Percentiles rank a stretch among this genome's conserved stretches.
phyloP scores from a whole-genome alignment of 64 coral and sea anemone genomes.

The Dendrophyllia cribrosa region DNA sequence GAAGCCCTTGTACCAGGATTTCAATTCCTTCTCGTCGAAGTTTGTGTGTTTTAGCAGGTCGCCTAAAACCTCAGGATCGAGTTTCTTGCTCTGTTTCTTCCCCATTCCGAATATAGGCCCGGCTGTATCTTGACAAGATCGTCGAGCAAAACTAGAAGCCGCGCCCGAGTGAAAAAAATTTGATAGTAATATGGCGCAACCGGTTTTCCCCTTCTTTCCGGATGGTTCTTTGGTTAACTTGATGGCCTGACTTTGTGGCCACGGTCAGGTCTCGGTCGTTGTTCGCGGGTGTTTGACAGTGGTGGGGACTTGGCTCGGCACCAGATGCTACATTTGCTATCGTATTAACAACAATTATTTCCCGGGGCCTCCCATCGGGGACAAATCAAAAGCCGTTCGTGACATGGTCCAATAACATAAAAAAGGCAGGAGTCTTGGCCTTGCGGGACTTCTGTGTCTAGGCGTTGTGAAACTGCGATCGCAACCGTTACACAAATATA shows the following conservation, averaged over 20 bases:
- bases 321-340: constrained; percentile 50
- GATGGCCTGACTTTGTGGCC: not conserved
- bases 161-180: not conserved
- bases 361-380: constrained; percentile 14
- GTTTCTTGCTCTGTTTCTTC: constrained; percentile 94
- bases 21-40: constrained; percentile 96
- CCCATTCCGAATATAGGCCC: constrained; percentile 58
- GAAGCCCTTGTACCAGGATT: constrained; percentile 97
- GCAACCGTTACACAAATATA: constrained; percentile 37
- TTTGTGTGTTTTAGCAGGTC: constrained; percentile 92
- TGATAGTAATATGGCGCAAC: not conserved
- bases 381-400: constrained; percentile 23
- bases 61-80: constrained; percentile 88
- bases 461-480: not conserved
- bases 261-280: not conserved
- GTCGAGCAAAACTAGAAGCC: not conserved
- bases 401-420: constrained; percentile 28
- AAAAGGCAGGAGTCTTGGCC: not conserved
- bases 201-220: not conserved
- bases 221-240: not conserved
- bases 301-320: not conserved
- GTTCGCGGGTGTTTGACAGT: not conserved
- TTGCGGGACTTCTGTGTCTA: constrained; percentile 9
- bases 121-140: not conserved
- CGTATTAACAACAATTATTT: constrained; percentile 57